Evolutionary conservation across 1,140 invertebrate species (phyloP).

Genomic region (Lamellibrachia luymesi): DNA sequence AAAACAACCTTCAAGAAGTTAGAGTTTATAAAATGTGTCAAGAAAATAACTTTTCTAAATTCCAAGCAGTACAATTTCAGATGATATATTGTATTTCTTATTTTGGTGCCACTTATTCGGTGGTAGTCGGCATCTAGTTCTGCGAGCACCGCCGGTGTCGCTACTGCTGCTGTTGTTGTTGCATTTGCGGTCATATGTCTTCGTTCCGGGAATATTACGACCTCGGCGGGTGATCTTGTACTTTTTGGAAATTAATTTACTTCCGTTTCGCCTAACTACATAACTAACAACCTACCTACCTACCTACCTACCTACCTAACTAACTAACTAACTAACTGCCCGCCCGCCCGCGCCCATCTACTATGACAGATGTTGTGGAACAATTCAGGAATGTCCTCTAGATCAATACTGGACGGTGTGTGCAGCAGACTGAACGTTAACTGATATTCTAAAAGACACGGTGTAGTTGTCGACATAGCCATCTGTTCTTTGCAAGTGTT

Average conservation of each 20-base stretch:
- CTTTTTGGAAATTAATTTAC: neutral
- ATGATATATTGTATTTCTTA: too few relatives aligned
- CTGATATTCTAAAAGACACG: too few relatives aligned
- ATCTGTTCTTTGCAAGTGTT: too few relatives aligned
- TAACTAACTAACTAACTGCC: neutral
- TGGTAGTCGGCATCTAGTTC: neutral
- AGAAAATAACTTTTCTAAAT: too few relatives aligned
- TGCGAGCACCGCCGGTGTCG: neutral
- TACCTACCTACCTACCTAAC: neutral
- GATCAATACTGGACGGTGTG: too few relatives aligned
- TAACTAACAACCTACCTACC: neutral
- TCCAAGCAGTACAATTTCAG: neutral
- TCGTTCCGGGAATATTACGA: neutral
- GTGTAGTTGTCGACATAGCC: too few relatives aligned
- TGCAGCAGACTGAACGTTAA: too few relatives aligned
- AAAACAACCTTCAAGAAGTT: too few relatives aligned
- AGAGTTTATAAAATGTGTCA: too few relatives aligned
- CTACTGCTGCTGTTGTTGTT: neutral
- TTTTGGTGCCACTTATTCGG: neutral
- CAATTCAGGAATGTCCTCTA: too few relatives aligned
- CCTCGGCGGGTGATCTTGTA: neutral
- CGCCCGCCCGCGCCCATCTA: neutral
- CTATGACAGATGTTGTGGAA: too few relatives aligned
- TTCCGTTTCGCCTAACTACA: neutral
- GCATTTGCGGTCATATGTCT: neutral